phyloP scores from a whole-genome alignment of 1,140 invertebrate genomes.

The Rhagoletis zephyria region DNA sequence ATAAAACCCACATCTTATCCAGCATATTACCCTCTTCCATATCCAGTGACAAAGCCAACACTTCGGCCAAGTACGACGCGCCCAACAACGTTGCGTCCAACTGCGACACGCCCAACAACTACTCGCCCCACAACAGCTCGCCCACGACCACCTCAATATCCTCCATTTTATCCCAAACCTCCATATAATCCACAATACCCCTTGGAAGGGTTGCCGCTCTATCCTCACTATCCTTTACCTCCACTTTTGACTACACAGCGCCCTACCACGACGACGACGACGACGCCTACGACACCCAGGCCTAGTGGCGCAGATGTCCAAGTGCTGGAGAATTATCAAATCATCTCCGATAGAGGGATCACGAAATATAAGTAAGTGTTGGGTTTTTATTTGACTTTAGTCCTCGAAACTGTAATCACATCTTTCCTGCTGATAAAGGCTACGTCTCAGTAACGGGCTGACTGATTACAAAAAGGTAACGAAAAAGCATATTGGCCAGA shows the following conservation, averaged over 20 bases:
- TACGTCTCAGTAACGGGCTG: slow-evolving; percentile 18
- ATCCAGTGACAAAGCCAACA: not conserved
- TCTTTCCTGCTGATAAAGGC: not conserved
- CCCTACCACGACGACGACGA: not conserved
- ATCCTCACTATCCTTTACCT: not conserved
- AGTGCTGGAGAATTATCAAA: slow-evolving; percentile 24
- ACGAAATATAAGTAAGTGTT: slow-evolving; percentile 10
- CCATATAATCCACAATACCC: not conserved
- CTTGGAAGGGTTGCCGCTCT: not conserved
- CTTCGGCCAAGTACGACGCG: not conserved
- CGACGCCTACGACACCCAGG: not conserved
- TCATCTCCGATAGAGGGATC: slow-evolving; percentile 7
- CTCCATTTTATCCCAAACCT: not conserved
- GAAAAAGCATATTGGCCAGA: slow-evolving; percentile 15
- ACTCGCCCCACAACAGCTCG: not conserved
- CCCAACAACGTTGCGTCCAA: not conserved
- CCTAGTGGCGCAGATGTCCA: not conserved
- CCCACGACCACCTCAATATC: not conserved
- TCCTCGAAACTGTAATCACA: not conserved
- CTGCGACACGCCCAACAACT: not conserved
- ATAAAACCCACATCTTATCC: slow-evolving; percentile 19
- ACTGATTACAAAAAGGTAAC: slow-evolving; percentile 35
- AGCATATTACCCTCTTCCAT: not conserved
- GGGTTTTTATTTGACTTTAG: not conserved
- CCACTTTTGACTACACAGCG: not conserved